Base-by-base conservation (phyloP, 1,140 invertebrate genomes). In the Drosophila baimaii region DNA sequence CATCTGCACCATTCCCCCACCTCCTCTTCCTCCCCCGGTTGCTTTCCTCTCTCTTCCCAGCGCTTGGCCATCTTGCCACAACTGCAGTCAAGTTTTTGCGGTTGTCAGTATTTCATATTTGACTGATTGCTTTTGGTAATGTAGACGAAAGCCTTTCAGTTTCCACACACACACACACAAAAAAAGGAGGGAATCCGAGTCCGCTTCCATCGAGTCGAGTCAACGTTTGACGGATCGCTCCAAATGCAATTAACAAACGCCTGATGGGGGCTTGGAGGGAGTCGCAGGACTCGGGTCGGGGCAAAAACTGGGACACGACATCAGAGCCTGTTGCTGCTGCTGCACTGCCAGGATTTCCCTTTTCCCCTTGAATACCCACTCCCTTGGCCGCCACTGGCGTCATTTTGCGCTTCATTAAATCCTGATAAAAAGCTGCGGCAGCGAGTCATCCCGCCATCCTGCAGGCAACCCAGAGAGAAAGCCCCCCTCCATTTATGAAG, bases 121-220 rank as follows among this genome's bases (percentile, higher is more conserved):
- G 85, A 89, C 73, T 89, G 84, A 89, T 89, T 89, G 84, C 84
- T 69, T 81, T 89, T 89, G 84, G 84, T 84, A 84, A 89, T 65
- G 43, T 63, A 78, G 69, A 71, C 72, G 80, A 66, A 89, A 58
- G 72, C 73, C 21, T 39, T 46, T 33, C 17, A 5, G 44, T 15
- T 15, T 49, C n/a, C 46, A 49, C 25, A 15, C 49, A 35, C 19
- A 52, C 29, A 33, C 58, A 37, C 23, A 57, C n/a, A 57, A 59
- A 17, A 25, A 27, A 41, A 17, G 17, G 23, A 43, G 52, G 33
- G 51, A 58, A 64, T 49, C 29, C 27, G 49, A 57, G 35, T 23
- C 23, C 43, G 39, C 35, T 41, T 19, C 51, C 27, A 64, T 63
- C 51, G 66, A 74, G 81, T 49, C 70, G 63, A 77, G 80, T 55